Evolutionary conservation across 2,113 vertebrate species (phyloP).

Genomic region (Strix uralensis): DNA sequence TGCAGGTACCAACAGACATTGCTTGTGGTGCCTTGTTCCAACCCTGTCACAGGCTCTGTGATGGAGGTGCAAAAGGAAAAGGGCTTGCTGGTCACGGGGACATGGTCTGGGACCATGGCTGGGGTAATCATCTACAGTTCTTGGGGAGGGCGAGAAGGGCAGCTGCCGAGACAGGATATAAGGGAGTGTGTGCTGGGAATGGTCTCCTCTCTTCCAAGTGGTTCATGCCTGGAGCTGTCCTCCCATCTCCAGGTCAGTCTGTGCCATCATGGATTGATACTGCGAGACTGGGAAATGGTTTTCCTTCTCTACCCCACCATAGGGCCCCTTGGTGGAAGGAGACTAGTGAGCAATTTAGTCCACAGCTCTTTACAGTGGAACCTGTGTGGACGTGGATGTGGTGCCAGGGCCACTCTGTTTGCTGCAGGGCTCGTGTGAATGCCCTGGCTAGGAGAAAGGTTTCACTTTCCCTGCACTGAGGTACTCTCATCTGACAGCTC

Average conservation of each 20-base stretch:
- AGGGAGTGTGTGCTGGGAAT: not conserved
- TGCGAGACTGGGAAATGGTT: not conserved
- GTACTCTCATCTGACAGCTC: not conserved
- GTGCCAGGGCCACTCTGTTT: not conserved
- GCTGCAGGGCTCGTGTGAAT: not conserved
- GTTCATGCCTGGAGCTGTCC: not conserved
- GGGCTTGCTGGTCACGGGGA: not conserved
- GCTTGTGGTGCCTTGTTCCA: not conserved
- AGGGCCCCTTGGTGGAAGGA: not conserved
- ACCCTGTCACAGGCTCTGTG: not conserved
- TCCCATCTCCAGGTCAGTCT: not conserved
- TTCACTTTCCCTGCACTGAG: not conserved
- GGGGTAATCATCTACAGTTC: not conserved
- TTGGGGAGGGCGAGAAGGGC: not conserved
- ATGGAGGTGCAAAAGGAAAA: not conserved
- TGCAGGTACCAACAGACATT: not conserved
- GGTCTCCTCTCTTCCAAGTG: not conserved
- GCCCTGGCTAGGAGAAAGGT: not conserved
- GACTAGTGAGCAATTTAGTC: not conserved
- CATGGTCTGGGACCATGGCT: not conserved
- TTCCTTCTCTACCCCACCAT: not conserved
- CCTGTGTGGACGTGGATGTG: fast-evolving
- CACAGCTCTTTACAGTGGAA: not conserved
- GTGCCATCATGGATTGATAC: not conserved
- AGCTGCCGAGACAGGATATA: not conserved